Base-by-base conservation (phyloP, 2,113 vertebrate genomes). In the Promerops cafer region DNA sequence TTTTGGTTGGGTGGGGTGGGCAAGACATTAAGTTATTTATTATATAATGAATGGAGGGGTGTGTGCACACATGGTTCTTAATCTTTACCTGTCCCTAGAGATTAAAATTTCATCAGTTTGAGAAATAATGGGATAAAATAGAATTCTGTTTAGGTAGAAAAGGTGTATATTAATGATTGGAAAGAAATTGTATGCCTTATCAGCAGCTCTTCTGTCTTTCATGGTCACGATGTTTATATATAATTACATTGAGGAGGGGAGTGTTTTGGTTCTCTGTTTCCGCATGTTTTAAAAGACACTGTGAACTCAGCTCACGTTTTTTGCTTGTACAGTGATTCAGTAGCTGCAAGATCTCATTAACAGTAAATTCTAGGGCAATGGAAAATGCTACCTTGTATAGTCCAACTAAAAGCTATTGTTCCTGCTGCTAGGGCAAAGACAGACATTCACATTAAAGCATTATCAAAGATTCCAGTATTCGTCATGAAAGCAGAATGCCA, bases 391-490 rank as follows among this genome's bases (percentile, higher is more conserved):
- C 53, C 40, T 65, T 83, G n/a, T 85, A 28, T 63, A 69, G 57
- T 80, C 31, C 61, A 53, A 50, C 85, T 80, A 19, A 88, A 88
- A 92, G 79, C 70, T 66, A 42, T 92, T 95, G 92, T 95, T 92
- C 45, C 33, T 50, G 49, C 19, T 80, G 63, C 75, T 42, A 61
- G 63, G 40, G 50, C 50, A 50, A 53, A 93, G 53, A 39, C 53
- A 63, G 66, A 37, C 54, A 7, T 57, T 93, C 61, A 45, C 61
- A 39, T 74, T n/a, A 69, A 22, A 30, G 71, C 88, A 30, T 83
- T 92, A 76, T 88, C 85, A 94, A 77, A 86, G 90, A 66, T 92
- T 61, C 88, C 88, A 90, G 75, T 93, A 79, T 93, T 85, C 93
- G 64, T 82, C 49, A 35, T 90, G 85, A 91, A 93, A 85, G 63